These are phyloP conservation scores for Parnassius glacialis DNA, from an alignment of 2,888 invertebrate species.

Conservation along the genomic window DNA sequence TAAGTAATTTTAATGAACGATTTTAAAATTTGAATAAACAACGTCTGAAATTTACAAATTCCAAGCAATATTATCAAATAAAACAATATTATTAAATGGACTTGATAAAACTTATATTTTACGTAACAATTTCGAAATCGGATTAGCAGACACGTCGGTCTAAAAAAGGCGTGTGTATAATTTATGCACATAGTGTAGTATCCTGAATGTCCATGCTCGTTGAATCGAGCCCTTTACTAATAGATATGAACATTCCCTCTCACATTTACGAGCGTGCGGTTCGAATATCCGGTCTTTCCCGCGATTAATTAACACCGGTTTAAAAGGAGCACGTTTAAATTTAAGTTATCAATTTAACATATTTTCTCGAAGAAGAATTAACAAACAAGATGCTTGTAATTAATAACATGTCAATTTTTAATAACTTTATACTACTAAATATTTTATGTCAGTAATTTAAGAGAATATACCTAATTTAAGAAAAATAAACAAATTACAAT, in stretches of 20 bases:
- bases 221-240: slow-evolving; percentile 14
- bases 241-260: slow-evolving; percentile 20
- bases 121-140: slow-evolving; percentile 15
- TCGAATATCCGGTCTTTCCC: slow-evolving; percentile 28
- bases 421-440: no score
- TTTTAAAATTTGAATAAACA: slow-evolving; percentile 1
- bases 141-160: slow-evolving; percentile 3
- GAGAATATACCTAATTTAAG: no score
- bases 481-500: no score
- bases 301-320: slow-evolving; percentile 19
- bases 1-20: neutral
- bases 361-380: neutral
- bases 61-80: no score
- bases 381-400: no score
- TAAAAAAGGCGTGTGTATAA: slow-evolving; percentile 1
- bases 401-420: no score
- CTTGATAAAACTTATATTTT: neutral
- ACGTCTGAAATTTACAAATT: neutral
- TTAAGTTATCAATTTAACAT: slow-evolving; percentile 14
- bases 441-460: no score
- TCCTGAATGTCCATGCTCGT: slow-evolving; percentile 18
- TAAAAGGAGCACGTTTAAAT: slow-evolving; percentile 18
- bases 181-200: slow-evolving; percentile 7
- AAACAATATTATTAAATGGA: no score
- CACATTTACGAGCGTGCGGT: slow-evolving; percentile 30